Conservation (phyloP, 2,888 invertebrate genomes). For the Aethes cnicana region DNA sequence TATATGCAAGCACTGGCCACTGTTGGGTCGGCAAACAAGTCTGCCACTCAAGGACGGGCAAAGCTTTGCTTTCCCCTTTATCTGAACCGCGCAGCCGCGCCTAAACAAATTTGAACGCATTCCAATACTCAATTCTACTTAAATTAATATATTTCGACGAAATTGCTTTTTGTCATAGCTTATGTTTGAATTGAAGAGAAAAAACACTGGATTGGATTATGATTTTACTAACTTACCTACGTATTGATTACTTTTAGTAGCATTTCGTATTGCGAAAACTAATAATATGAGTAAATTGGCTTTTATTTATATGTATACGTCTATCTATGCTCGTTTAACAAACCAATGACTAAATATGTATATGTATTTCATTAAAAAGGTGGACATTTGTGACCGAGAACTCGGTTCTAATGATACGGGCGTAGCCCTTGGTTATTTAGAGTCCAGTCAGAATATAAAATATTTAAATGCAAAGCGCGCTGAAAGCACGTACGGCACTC, state of each 20-base stretch:
- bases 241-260: no score
- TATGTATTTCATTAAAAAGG: no score
- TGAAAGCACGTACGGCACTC: constrained; percentile 45
- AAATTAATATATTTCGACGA: constrained; percentile 8
- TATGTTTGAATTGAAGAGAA: not conserved
- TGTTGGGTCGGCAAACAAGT: no score
- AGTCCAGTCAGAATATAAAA: constrained; percentile 45
- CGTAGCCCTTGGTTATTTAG: constrained; percentile 41
- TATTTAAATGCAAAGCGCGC: constrained; percentile 48
- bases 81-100: constrained; percentile 52
- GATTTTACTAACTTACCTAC: not conserved
- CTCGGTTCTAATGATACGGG: not conserved
- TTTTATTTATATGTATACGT: no score
- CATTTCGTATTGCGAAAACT: no score
- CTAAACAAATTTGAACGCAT: constrained; percentile 61
- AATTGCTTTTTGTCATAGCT: not conserved
- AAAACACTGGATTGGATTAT: not conserved
- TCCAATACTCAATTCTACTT: constrained; percentile 47
- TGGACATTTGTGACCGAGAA: no score
- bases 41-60: no score
- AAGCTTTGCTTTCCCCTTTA: constrained; percentile 55
- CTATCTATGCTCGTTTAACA: no score
- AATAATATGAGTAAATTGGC: no score
- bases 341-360: no score
- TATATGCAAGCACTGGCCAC: no score